Evolutionary conservation across 1,140 invertebrate species (phyloP), one percentile per base, ranked within the genome.

Genomic region (Polyergus mexicanus): DNA sequence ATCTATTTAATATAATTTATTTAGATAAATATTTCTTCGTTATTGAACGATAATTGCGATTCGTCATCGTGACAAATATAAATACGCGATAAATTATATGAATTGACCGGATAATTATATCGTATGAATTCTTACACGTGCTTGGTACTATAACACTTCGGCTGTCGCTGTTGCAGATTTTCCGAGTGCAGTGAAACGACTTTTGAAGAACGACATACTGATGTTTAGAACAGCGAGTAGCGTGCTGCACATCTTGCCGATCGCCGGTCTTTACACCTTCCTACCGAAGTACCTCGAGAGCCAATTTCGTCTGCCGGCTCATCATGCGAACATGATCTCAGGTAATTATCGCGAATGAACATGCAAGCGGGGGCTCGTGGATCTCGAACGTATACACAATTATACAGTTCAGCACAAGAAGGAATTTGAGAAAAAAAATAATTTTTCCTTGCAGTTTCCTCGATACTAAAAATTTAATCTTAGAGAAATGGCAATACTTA

Each of bases 251-350:
- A 96, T 99, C 89, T 95, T 99, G 91, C 98, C 98, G 58, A 98
- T 99, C 88, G 98, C 98, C 78, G 98, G 98, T 5, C 96, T 98
- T 10, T 98, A 99, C 94, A 98, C 98, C 60, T 99, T 99, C 95
- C 95, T 99, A 90, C 98, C 98, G 68, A 99, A 99, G 94, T 99
- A 99, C 94, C 95, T 99, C 87, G 98, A 99, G 95, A 97, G 97
- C 66, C 98, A 99, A 96, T 99, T 99, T 95, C 96, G 98, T 85
- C 95, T 99, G 90, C 97, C 98, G 19, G 98, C 98, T 65, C 97
- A 98, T 93, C 97, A 98, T 91, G 98, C 98, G 54, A 98, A 98
- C 92, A 97, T 99, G 96, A 97, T 99, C 91, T 97, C 98, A 95
- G 98, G 98, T 96, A 95, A 88, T 91, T 88, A 88, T 90, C 86